Base-by-base conservation (phyloP, 1,140 invertebrate genomes). In the Eueides isabella region DNA sequence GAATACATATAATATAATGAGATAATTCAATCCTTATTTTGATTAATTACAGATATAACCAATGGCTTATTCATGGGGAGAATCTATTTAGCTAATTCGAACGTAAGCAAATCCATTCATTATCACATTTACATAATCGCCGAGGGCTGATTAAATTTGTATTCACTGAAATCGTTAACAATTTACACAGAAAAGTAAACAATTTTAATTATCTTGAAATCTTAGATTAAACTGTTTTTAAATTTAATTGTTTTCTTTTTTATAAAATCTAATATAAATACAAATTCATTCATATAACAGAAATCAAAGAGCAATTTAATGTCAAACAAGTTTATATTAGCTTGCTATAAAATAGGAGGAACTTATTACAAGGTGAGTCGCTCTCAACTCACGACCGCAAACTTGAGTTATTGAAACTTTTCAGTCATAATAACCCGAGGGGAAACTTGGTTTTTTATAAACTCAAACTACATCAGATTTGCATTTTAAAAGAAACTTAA, bases 61-160 rank as follows among this genome's bases (percentile, higher is more conserved):
- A 31, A 63, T 63, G n/a, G 61, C 31, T 63, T 55, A 55, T 55
- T 55, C 48, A 55, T 26, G 48, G 6, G 6, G n/a, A 23, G 64
- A 71, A 63, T 61, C 73, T 31, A 70, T 75, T 82, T 79, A 85
- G 77, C 80, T 87, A 86, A 88, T 86, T 85, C 85, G 77, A 87
- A 86, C 83, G 82, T 79, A 85, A 84, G 79, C 82, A 86, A 86
- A 88, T 87, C 84, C 82, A 79, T 88, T 85, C 79, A 85, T 89
- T 89, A 80, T 77, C 79, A 66, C 78, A 90, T 91, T 88, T 85
- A 77, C 88, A 91, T 91, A 90, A 91, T 87, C 89, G 85, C 87
- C 77, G 67, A 64, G 80, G 80, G 87, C 84, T 89, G 84, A 88
- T 89, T 87, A 88, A 88, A 85, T 85, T 88, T 86, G 83, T 81